Evolutionary conservation across 2,888 invertebrate species (phyloP).

Genomic region (Vanessa cardui): DNA sequence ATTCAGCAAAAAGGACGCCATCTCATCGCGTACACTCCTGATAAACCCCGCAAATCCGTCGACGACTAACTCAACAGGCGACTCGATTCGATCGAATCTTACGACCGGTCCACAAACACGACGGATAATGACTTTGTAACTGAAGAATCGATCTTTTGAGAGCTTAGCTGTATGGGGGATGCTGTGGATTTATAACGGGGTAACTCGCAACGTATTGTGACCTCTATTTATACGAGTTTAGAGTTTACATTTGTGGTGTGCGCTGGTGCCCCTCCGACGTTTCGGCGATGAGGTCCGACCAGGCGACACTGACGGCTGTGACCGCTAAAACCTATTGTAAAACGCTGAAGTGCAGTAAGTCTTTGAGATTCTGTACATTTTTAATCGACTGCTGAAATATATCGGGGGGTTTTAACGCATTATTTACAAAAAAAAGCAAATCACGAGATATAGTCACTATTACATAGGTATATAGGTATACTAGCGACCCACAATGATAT

Average conservation of each 20-base stretch:
- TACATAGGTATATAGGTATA: too few relatives aligned
- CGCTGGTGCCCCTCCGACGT: background rate
- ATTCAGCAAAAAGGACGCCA: background rate
- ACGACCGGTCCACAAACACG: slow-evolving; percentile 20
- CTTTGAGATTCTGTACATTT: slow-evolving; percentile 28
- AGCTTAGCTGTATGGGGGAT: slow-evolving; percentile 26
- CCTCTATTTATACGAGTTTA: background rate
- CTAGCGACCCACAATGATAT: too few relatives aligned
- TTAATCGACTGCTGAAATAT: slow-evolving; percentile 10
- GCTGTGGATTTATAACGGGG: slow-evolving; percentile 9
- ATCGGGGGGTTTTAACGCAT: background rate
- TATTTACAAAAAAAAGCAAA: too few relatives aligned
- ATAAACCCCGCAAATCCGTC: slow-evolving; percentile 1
- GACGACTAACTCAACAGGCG: background rate
- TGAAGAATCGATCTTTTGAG: slow-evolving; percentile 35
- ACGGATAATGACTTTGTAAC: slow-evolving; percentile 27
- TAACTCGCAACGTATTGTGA: background rate
- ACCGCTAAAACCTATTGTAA: slow-evolving; percentile 34
- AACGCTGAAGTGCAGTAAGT: slow-evolving; percentile 23
- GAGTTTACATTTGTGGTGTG: background rate
- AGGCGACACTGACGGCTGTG: slow-evolving; percentile 21
- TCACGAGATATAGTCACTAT: too few relatives aligned
- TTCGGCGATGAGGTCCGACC: background rate
- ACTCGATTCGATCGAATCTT: background rate
- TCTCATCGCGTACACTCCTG: background rate